Evolutionary conservation across 2,797 vertebrate genomes (phyloP), one percentile per base, ranked within the genome.

Genomic region (Phrynocephalus forsythii): DNA sequence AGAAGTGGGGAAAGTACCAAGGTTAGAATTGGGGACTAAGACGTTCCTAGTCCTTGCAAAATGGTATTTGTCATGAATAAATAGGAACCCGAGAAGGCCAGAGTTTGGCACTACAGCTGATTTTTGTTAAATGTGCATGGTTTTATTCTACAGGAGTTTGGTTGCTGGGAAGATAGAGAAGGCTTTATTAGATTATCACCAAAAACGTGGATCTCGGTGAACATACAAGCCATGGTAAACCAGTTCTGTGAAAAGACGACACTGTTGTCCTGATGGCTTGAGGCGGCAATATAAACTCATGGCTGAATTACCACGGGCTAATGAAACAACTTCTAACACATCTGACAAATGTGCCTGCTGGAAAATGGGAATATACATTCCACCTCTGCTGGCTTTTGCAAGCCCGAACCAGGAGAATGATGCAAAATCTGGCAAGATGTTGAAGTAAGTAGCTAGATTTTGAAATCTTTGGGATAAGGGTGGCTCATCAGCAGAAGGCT

Each of bases 341-440:
- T 79, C 91, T 91, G 60, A n/a, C 44, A 11, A 75, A 67, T 66
- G 86, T 10, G 78, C 10, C 63, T 72, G 85, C 11, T 1, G 30
- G 60, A 22, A 20, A 76, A 30, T 48, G 38, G 20, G 63, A 66
- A 66, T 7, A 20, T n/a, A 56, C 7, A 63, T 80, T 22, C 56
- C 33, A 26, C n/a, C n/a, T n/a, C 28, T 63, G n/a, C n/a, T 16
- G 28, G 3, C 33, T 80, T 80, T 44, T 82, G 63, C 30, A 26
- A 44, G 10, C 15, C 11, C 44, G 38, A 8, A 48, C 5, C 2
- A 48, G 52, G 7, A 66, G 63, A 82, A 82, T 82, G 66, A 16
- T 67, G 5, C 24, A 48, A 68, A 82, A 48, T 48, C 66, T 69
- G 24, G 38, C 22, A 82, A 13, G 26, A 69, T 50, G 26, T 38